Evolutionary conservation across 2,113 vertebrate species (phyloP), one percentile per base, ranked within the genome.

Genomic region (Todiramphus saurophagus): DNA sequence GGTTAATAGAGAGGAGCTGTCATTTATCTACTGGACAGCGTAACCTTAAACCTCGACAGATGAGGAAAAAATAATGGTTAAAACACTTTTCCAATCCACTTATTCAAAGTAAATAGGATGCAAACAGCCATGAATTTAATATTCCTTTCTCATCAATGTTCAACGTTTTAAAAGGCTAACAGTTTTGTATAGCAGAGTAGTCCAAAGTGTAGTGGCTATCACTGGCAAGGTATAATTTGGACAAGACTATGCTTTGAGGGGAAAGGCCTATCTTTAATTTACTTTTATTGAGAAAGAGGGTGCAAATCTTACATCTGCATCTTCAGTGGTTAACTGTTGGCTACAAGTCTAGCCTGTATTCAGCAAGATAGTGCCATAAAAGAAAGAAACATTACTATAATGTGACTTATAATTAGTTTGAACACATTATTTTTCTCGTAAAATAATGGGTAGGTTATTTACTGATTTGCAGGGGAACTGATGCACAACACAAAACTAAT

Each of bases 261-360:
- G 4, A 60, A 76, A 10, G 20, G 8, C 3, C 5, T 64, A 17
- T 13, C 8, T 4, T 35, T 56, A 64, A 44, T 0, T 51, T 16
- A 33, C 6, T 59, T 74, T 72, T 43, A 39, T 51, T 18, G 5
- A 50, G 55, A 63, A 94, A 77, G 7, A 28, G 1, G 3, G 4
- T 6, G 2, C 5, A 50, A 74, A 91, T 2, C 16, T 28, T 59
- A 10, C 0, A 0, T 15, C 44, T 59, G 19, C 11, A 30, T 20
- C 33, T 13, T 5, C 28, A 46, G 21, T 5, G 3, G 11, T 63
- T 41, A 72, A 30, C 16, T 43, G 2, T 11, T 83, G 51, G 7
- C 11, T n/a, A 19, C 5, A 44, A 31, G 4, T 66, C 23, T 46
- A 44, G 24, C 23, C 35, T 50, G 9, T n/a, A 59, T 27, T 10